Evolutionary conservation across 2,888 invertebrate species (phyloP).

Genomic region (Sarcophaga caerulescens): DNA sequence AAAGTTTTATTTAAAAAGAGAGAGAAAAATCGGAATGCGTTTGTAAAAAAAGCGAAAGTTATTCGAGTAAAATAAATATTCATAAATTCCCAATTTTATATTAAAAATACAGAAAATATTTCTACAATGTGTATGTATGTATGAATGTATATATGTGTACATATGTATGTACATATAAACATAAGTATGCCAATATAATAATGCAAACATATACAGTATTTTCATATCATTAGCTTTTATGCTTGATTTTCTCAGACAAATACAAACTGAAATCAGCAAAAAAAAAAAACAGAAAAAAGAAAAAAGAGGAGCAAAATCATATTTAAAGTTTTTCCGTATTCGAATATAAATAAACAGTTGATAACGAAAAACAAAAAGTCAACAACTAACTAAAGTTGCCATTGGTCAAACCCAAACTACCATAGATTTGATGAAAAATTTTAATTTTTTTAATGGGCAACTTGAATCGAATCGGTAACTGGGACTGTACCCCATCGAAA

Average conservation of each 20-base stretch:
- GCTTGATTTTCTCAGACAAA: constrained; percentile 27
- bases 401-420: no score
- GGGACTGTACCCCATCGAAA: no score
- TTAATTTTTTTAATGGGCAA: no score
- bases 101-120: constrained; percentile 17
- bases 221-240: constrained; percentile 71
- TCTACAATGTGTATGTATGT: no score
- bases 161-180: neutral
- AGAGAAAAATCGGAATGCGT: no score
- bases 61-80: constrained; percentile 22
- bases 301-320: neutral
- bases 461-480: no score
- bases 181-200: constrained; percentile 39
- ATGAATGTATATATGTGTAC: no score
- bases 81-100: constrained; percentile 43
- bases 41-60: neutral
- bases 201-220: constrained; percentile 69
- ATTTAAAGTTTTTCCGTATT: neutral
- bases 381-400: no score
- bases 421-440: no score
- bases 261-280: constrained; percentile 13
- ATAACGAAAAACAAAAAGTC: neutral
- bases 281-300: no score
- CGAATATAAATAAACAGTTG: neutral
- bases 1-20: no score